A percentile compares a stretch with the other conserved stretches of the same genome.
Conservation (phyloP, 2,888 invertebrate genomes). For the Tanaodytes sp. region DNA sequence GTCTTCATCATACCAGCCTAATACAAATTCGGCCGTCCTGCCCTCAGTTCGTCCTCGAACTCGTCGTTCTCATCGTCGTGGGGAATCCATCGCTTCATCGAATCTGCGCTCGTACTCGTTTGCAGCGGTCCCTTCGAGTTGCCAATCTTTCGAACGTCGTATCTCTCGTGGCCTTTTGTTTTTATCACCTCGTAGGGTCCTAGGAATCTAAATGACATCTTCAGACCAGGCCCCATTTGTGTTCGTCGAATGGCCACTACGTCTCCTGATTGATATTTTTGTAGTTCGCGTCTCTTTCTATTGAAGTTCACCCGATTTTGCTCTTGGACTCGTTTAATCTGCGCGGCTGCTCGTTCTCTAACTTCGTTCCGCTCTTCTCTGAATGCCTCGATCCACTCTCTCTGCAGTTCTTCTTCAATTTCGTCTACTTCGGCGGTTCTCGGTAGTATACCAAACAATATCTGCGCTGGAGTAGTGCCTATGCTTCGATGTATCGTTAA, state of each 20-base stretch:
- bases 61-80: not conserved
- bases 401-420: not conserved
- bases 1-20: no score
- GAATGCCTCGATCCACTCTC: not conserved
- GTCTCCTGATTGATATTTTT: not conserved
- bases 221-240: not conserved
- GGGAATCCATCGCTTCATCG: not conserved
- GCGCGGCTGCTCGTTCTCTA: not conserved
- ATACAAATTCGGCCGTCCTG: no score
- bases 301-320: not conserved
- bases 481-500: not conserved
- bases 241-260: not conserved
- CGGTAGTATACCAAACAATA: not conserved
- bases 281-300: not conserved
- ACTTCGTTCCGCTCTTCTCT: not conserved
- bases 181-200: slow-evolving; percentile 1
- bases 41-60: no score
- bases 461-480: not conserved
- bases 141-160: not conserved
- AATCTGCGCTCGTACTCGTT: not conserved
- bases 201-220: not conserved
- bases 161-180: not conserved
- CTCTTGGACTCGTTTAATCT: not conserved
- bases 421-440: not conserved
- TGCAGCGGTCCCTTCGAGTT: not conserved